Conservation (phyloP, 2,888 invertebrate genomes). For the Oxyteleia sp. region DNA sequence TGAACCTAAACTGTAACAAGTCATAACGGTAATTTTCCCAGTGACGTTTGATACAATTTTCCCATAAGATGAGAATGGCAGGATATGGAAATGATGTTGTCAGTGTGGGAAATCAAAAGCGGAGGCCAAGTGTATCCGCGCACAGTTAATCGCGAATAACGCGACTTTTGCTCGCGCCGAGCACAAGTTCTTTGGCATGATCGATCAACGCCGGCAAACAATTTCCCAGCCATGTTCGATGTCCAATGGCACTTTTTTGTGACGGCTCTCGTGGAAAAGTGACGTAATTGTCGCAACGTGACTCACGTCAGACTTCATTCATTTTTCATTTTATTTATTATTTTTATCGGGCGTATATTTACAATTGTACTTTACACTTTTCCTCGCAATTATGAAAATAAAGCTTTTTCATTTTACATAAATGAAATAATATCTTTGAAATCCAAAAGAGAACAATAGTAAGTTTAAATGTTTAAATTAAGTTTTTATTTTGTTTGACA, state of each 20-base stretch:
- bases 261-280: neutral
- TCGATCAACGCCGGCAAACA: slow-evolving; percentile 17
- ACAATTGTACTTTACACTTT: too few species aligned
- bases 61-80: slow-evolving; percentile 75
- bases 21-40: slow-evolving; percentile 38
- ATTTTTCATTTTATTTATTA: too few species aligned
- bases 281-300: slow-evolving; percentile 21
- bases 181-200: slow-evolving; percentile 19
- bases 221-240: slow-evolving; percentile 13
- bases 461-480: neutral
- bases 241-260: slow-evolving; percentile 16
- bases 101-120: slow-evolving; percentile 82
- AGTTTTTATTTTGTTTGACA: too few species aligned
- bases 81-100: slow-evolving; percentile 82
- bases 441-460: too few species aligned
- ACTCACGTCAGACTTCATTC: slow-evolving; percentile 31
- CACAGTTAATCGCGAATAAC: slow-evolving; percentile 65
- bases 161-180: slow-evolving; percentile 62
- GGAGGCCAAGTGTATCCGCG: slow-evolving; percentile 74
- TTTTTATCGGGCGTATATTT: too few species aligned
- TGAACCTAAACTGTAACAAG: slow-evolving; percentile 8
- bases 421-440: too few species aligned
- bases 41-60: slow-evolving; percentile 58
- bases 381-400: too few species aligned
- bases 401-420: too few species aligned